Conservation (phyloP, 1,140 invertebrate genomes). For the Drosophila serrata region DNA sequence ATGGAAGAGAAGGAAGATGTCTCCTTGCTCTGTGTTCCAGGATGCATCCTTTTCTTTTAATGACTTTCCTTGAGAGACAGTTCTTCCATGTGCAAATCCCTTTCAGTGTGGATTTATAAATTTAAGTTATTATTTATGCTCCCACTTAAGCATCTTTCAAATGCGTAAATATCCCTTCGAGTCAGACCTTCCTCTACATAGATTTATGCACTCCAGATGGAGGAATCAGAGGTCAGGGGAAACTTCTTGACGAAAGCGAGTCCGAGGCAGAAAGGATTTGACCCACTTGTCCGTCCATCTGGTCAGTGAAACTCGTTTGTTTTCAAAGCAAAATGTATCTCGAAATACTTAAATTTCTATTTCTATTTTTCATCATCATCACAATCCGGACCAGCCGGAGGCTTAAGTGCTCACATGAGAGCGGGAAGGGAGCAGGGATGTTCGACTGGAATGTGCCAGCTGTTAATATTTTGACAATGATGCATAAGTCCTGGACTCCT, state of each 20-base stretch:
- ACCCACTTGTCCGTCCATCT: slow-evolving; percentile 58
- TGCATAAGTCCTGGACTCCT: slow-evolving; percentile 69
- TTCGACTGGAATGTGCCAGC: slow-evolving; percentile 67
- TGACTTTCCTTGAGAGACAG: slow-evolving; percentile 21
- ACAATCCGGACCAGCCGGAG: slow-evolving; percentile 33
- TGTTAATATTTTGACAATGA: slow-evolving; percentile 84
- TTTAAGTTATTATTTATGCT: slow-evolving; percentile 43
- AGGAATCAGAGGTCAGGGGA: slow-evolving; percentile 19
- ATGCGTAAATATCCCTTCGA: slow-evolving; percentile 15
- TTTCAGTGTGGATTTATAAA: slow-evolving; percentile 38
- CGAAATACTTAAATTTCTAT: slow-evolving; percentile 74
- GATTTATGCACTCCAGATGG: slow-evolving; percentile 51
- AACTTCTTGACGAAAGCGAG: slow-evolving; percentile 28
- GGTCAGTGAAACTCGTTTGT: slow-evolving; percentile 48
- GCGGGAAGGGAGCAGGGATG: neutral
- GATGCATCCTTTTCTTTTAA: slow-evolving; percentile 2
- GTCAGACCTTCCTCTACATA: slow-evolving; percentile 1
- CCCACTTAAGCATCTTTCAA: neutral
- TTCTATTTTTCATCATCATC: slow-evolving; percentile 75
- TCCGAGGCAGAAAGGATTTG: slow-evolving; percentile 62
- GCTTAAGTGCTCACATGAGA: slow-evolving; percentile 68
- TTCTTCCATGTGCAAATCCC: neutral
- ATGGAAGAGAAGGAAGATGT: neutral
- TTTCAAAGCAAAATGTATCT: slow-evolving; percentile 54
- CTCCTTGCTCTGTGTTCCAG: neutral